Conservation (phyloP, 2,888 invertebrate species). For the Apamea crenata region DNA sequence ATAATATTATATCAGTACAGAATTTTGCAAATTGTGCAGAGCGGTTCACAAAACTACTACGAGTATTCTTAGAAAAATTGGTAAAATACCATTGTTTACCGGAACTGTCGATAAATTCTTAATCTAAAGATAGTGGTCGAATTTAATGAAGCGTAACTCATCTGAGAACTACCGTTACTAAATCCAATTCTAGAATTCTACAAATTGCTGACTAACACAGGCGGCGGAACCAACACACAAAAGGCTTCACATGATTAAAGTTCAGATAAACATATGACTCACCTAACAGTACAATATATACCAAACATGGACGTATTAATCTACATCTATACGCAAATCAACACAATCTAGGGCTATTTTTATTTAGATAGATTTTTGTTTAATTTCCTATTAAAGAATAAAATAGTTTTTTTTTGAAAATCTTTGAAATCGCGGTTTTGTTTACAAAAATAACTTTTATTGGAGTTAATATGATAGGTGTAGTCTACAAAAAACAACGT, state of each 20-base stretch:
- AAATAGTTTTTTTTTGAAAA: too few species aligned
- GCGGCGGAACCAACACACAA: conserved; percentile 20
- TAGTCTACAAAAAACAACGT: too few species aligned
- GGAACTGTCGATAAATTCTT: background rate
- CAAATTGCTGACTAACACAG: conserved; percentile 40
- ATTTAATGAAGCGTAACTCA: conserved; percentile 20
- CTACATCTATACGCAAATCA: background rate
- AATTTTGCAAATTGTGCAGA: background rate
- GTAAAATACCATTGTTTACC: background rate
- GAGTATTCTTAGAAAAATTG: background rate
- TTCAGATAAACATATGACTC: conserved; percentile 48
- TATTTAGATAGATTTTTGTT: background rate
- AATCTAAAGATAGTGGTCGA: conserved; percentile 11
- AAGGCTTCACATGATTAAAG: conserved; percentile 49
- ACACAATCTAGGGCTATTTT: background rate
- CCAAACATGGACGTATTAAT: conserved; percentile 34
- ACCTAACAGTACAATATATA: conserved; percentile 28
- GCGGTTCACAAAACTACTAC: background rate
- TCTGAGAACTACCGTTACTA: conserved; percentile 27
- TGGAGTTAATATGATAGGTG: too few species aligned
- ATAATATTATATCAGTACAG: background rate
- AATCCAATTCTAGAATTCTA: conserved; percentile 43
- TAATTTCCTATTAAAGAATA: background rate
- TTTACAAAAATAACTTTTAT: too few species aligned
- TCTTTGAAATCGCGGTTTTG: too few species aligned